Conservation (phyloP, 2,113 vertebrate species). For the Pluvialis apricaria region DNA sequence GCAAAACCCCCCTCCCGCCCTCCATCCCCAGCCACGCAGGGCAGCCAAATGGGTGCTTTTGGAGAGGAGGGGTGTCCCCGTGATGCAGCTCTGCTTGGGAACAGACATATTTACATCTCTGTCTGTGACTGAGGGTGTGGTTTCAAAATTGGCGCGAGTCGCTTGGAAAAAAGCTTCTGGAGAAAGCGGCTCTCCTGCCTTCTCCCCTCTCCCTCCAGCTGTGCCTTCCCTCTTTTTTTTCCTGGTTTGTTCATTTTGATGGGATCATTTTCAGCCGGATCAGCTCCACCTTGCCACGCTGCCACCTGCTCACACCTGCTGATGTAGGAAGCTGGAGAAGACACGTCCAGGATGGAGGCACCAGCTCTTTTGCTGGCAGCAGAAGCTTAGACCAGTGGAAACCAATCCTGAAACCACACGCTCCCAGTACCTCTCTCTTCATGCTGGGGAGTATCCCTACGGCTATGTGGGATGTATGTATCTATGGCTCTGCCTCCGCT, state of each 20-base stretch:
- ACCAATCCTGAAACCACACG: background rate
- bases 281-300: background rate
- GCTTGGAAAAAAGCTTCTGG: constrained; percentile 42
- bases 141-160: background rate
- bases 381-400: background rate
- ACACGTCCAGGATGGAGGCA: background rate
- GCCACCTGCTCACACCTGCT: background rate
- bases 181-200: background rate
- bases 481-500: background rate
- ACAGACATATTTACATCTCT: constrained; percentile 21
- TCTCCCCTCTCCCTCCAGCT: background rate
- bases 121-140: constrained; percentile 60
- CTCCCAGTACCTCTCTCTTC: background rate
- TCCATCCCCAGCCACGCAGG: background rate
- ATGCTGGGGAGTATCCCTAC: background rate
- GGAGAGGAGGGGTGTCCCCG: background rate
- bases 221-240: background rate
- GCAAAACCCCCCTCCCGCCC: background rate
- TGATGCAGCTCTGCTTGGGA: background rate
- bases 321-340: background rate
- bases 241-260: background rate
- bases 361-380: background rate
- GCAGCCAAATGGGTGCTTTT: background rate
- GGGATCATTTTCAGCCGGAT: background rate
- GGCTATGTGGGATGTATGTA: background rate